These are phyloP conservation scores for Neodiprion lecontei DNA, from an alignment of 1,140 invertebrate species.

Conservation along the genomic window DNA sequence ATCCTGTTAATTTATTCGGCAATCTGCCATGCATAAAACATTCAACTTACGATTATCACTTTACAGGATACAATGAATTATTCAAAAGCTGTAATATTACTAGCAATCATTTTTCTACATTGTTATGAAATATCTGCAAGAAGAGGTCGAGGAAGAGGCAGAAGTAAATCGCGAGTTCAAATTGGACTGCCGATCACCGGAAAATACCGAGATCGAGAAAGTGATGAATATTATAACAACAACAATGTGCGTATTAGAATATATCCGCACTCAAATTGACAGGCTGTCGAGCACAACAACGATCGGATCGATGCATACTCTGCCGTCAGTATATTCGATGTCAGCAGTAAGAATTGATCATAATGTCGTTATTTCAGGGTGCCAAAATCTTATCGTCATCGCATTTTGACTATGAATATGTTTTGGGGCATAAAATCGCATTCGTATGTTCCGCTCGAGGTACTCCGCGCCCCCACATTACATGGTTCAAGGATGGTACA, in stretches of 20 bases:
- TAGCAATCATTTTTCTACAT: constrained; percentile 50
- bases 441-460: constrained; percentile 89
- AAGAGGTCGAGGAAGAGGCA: constrained; percentile 69
- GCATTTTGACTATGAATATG: constrained; percentile 93
- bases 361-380: constrained; percentile 68
- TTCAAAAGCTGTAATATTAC: constrained; percentile 48
- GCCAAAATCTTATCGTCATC: constrained; percentile 90
- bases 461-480: constrained; percentile 83
- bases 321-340: neutral
- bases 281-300: neutral
- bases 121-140: constrained; percentile 53
- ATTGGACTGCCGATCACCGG: constrained; percentile 85
- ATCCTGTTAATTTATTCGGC: neutral
- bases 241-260: constrained; percentile 73
- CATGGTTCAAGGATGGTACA: constrained; percentile 91
- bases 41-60: constrained; percentile 29
- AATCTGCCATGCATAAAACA: constrained; percentile 14
- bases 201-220: constrained; percentile 85
- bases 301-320: neutral
- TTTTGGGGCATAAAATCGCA: constrained; percentile 90
- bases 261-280: neutral
- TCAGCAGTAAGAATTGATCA: neutral
- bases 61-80: constrained; percentile 51
- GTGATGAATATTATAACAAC: constrained; percentile 88
- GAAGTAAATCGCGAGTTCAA: constrained; percentile 79